Base-by-base conservation (phyloP, 2,113 vertebrate genomes). In the Xenus cinereus region DNA sequence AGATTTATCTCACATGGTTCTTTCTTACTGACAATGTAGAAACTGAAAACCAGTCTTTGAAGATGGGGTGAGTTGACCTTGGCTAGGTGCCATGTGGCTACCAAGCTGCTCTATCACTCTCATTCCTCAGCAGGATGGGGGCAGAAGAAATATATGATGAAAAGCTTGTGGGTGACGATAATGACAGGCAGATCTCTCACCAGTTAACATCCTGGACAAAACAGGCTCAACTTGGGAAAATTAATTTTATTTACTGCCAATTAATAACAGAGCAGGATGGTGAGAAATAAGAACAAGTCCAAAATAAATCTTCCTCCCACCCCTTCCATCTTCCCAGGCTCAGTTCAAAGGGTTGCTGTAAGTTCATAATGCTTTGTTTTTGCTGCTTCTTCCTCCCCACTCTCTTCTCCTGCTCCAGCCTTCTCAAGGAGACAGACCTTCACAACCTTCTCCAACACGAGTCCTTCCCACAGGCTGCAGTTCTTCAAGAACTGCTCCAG, bases 61-160 rank as follows among this genome's bases (percentile, higher is more conserved):
- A 17, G 16, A 45, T 41, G 14, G 39, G 5, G 2, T 48, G 20
- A 64, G 10, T 11, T 89, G 60, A 59, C 24, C 11, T 69, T 82
- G 48, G 7, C 37, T 64, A 16, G 27, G 27, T 0, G 3, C 4
- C 4, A 28, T 7, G 7, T 32, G 22, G 9, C 6, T 7, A 45
- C 33, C 17, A 59, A n/a, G 10, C 7, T 37, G 33, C 10, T 48
- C 19, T 28, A 6, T 56, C 26, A 28, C 19, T 43, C 8, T 15
- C 3, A 4, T 1, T 14, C 2, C 30, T 91, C 22, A 46, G 22
- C 33, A 33, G 23, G 21, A 32, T 43, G 9, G 9, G 12, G 10
- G 14, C 51, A 53, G n/a, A 77, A 51, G 14, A 53, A 72, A 62
- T 84, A 57, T 27, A n/a, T 2, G 6, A 7, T 37, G 10, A 24